Conservation (phyloP, 2,797 vertebrate genomes). For the Sebastes cheni region DNA sequence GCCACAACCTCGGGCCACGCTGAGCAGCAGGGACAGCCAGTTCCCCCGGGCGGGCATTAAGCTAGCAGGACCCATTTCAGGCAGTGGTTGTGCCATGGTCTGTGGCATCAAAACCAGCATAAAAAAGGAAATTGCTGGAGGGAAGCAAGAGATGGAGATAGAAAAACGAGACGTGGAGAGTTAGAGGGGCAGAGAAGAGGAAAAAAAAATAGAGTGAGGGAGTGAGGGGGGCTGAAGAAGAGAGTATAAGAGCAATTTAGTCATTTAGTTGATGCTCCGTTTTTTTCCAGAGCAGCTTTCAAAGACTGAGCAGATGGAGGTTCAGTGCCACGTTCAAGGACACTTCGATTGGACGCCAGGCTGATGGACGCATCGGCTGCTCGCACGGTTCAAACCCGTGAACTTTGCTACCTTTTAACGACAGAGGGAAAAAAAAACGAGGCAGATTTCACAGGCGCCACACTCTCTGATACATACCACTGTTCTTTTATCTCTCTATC, state of each 20-base stretch:
- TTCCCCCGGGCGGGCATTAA: constrained; percentile 41
- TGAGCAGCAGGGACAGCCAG: constrained; percentile 48
- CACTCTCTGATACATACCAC: constrained; percentile 4
- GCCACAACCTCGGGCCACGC: constrained; percentile 19
- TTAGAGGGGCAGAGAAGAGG: constrained; percentile 4
- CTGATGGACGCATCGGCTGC: constrained; percentile 26
- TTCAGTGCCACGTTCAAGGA: constrained; percentile 11
- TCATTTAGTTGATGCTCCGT: constrained; percentile 32
- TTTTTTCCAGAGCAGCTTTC: constrained; percentile 30
- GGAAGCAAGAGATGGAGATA: constrained; percentile 27
- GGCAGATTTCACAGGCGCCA: not conserved
- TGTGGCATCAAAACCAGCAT: constrained; percentile 54
- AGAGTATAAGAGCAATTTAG: constrained; percentile 25
- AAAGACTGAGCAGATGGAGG: constrained; percentile 34
- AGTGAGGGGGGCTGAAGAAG: not conserved
- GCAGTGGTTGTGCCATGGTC: constrained; percentile 37
- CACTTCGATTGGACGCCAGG: not conserved
- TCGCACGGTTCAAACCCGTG: constrained; percentile 20
- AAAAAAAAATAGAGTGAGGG: not conserved
- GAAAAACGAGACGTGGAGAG: constrained; percentile 12
- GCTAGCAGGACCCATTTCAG: constrained; percentile 45
- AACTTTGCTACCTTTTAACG: constrained; percentile 26
- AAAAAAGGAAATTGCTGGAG: constrained; percentile 57
- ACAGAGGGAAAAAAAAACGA: constrained; percentile 2
- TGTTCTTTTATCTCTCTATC: constrained; percentile 42